Evolutionary conservation across 2,113 vertebrate species (phyloP), one percentile per base, ranked within the genome.

Genomic region (Dasyornis broadbenti): DNA sequence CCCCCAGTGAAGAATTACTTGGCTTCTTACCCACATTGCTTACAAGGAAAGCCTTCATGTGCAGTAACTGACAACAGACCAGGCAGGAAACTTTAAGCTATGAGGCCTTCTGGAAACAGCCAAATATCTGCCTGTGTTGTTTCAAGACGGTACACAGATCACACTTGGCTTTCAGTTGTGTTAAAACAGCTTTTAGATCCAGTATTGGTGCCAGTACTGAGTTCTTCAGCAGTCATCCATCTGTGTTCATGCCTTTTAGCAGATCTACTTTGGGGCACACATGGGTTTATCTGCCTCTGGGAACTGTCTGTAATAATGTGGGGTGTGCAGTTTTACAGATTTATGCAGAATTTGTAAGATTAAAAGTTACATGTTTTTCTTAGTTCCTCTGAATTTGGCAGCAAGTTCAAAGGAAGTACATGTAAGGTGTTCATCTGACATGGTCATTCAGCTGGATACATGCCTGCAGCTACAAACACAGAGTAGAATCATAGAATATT

Each of bases 201-300:
- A 3, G 6, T 5, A 1, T 30, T 44, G 10, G 5, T 72, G 49
- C 1, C 2, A 52, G 7, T 28, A 18, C 13, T 39, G 8, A 11
- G 3, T 50, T 90, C 65, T 66, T 44, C 44, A 60, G 21, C 39
- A 35, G 11, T 15, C 7, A 54, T 75, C 23, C 9, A 24, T 22
- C 28, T 57, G 13, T 1, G 0, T 21, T 73, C 4, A 2, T 50
- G 70, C 2, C 9, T 84, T 66, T 35, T 33, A 47, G 20, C 18
- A 45, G 18, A 15, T 35, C 3, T 33, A 0, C 24, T 60, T 45
- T 19, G 11, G 17, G 24, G 4, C 31, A 30, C 6, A 2, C 0
- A 0, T 30, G 9, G 76, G 20, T 9, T 68, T 6, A 52, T 73
- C 9, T 49, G 3, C 27, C 5, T 35, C 47, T 64, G 49, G 18